These are phyloP conservation scores for Panorpa germanica DNA, from an alignment of 2,888 invertebrate genomes.

Conservation along the genomic window DNA sequence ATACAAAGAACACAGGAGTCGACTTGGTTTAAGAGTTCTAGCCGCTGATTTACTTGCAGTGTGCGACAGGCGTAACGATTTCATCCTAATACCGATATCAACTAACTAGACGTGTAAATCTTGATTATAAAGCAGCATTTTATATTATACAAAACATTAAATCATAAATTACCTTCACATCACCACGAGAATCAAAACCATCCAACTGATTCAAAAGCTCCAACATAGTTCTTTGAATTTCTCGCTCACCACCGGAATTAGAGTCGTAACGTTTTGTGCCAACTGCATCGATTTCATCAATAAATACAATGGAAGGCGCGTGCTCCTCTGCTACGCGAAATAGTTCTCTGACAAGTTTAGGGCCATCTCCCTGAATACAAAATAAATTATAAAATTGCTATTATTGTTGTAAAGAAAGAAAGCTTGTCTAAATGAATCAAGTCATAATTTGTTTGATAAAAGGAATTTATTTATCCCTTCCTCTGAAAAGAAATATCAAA, in stretches of 20 bases:
- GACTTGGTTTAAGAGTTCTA: conserved; percentile 4
- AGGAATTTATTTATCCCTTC: not conserved
- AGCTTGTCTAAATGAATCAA: conserved; percentile 6
- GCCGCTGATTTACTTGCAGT: not conserved
- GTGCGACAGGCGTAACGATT: too few relatives aligned
- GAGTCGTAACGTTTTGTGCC: conserved; percentile 98
- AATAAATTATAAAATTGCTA: conserved; percentile 2
- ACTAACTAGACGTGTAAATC: too few relatives aligned
- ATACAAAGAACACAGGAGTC: too few relatives aligned
- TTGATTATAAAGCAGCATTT: too few relatives aligned
- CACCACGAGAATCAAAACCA: conserved; percentile 91
- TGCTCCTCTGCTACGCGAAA: conserved; percentile 99
- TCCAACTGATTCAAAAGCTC: conserved; percentile 96
- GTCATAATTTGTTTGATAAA: not conserved
- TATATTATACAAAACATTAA: conserved; percentile 5
- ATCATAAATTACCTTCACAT: conserved; percentile 61
- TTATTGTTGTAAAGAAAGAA: not conserved
- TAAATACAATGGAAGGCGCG: conserved; percentile 98
- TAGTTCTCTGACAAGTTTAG: conserved; percentile 91
- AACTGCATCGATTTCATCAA: conserved; percentile 99
- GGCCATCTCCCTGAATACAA: conserved; percentile 73
- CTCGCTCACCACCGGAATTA: conserved; percentile 96
- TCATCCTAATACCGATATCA: too few relatives aligned
- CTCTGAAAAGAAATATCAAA: not conserved
- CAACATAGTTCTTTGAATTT: conserved; percentile 99